Conservation (phyloP, 2,888 invertebrate genomes). For the Dynastes tityus region DNA sequence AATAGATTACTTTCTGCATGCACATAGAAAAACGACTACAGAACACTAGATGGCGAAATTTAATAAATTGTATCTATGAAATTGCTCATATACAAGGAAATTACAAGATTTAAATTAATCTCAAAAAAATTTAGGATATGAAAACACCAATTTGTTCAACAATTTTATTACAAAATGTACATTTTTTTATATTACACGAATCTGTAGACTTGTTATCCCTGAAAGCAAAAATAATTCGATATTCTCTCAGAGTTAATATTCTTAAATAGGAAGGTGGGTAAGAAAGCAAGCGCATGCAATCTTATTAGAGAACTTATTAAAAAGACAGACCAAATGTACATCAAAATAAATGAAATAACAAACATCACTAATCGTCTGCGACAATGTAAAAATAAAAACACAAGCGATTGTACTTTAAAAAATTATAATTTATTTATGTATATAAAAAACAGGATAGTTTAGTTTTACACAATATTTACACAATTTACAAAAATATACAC, state of each 20-base stretch:
- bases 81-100: no score
- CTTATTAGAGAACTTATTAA: slow-evolving; percentile 1
- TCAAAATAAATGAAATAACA: slow-evolving; percentile 16
- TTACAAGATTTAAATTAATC: no score
- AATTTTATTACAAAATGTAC: slow-evolving; percentile 50
- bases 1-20: no score
- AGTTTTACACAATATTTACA: slow-evolving; percentile 48
- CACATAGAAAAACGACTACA: no score
- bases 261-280: not conserved
- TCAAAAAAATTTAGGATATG: not conserved
- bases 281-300: slow-evolving; percentile 36
- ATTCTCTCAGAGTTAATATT: slow-evolving; percentile 23
- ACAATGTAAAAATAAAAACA: slow-evolving; percentile 44
- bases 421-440: slow-evolving; percentile 48
- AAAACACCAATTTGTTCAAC: slow-evolving; percentile 26
- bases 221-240: slow-evolving; percentile 43
- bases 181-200: slow-evolving; percentile 39
- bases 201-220: slow-evolving; percentile 44
- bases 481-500: slow-evolving; percentile 48
- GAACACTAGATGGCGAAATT: no score
- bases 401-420: slow-evolving; percentile 47
- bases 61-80: no score
- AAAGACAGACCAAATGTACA: slow-evolving; percentile 4
- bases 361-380: not conserved
- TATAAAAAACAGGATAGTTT: slow-evolving; percentile 44